These are phyloP conservation scores for Trachelus tabidus DNA, from an alignment of 2,888 invertebrate species.

Conservation along the genomic window DNA sequence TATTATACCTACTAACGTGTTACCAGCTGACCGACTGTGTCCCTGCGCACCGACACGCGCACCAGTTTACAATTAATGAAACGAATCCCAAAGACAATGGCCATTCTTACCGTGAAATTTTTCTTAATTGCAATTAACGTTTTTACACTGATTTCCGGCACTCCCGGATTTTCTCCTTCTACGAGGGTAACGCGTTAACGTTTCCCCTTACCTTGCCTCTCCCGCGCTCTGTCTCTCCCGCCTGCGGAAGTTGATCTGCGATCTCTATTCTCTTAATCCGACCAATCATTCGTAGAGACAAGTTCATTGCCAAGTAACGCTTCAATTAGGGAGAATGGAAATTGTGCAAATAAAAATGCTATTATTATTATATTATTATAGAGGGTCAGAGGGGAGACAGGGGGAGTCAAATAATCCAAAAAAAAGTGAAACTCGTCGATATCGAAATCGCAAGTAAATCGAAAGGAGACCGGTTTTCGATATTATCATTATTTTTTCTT, in stretches of 20 bases:
- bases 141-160: slow-evolving; percentile 34
- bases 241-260: neutral
- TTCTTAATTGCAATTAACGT: slow-evolving; percentile 48
- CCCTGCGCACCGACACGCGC: neutral
- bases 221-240: too few relatives aligned
- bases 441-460: neutral
- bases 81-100: slow-evolving; percentile 40
- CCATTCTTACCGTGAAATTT: slow-evolving; percentile 53
- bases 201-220: too few relatives aligned
- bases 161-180: slow-evolving; percentile 13
- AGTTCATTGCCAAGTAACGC: neutral
- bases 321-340: too few relatives aligned
- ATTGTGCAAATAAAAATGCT: neutral
- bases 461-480: neutral
- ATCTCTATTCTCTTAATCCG: neutral
- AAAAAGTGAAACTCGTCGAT: neutral
- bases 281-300: neutral
- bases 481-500: neutral
- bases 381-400: too few relatives aligned
- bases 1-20: neutral
- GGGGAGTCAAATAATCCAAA: neutral
- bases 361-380: neutral
- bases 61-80: neutral
- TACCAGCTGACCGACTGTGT: neutral
- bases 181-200: neutral